Base-by-base conservation (phyloP, 2,888 invertebrate genomes). In the Habroteleia sp. region DNA sequence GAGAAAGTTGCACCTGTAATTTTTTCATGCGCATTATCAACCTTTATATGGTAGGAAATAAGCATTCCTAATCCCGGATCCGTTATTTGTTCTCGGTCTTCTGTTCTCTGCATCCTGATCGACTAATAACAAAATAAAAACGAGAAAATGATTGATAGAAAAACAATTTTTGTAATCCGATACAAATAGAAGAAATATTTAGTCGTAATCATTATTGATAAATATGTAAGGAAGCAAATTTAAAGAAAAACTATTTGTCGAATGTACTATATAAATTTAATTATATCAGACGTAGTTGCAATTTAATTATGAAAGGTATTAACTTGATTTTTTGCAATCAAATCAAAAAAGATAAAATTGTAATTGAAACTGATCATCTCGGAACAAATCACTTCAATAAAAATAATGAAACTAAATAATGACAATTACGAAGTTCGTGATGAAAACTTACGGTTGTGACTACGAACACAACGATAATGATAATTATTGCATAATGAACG, bases 401-500 rank as follows among this genome's bases (percentile, higher is more conserved):
- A 31, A 31, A 35, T 42, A 56, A 65, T 33, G 37, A 58, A 58
- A 63, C 50, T 48, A 35, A 54, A 54, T 52, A 58, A 44, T 31
- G 54, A 54, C 52, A 62, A 72, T 75, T 37, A 66, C 54, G 27
- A 10, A 10, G 25, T 17, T 33, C 37, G 42, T 17, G 44, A 77
- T 72, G 68, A 77, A 74, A 77, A 79, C 62, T 77, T 25, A 71
- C 74, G 60, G 60, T 77, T 78, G 35, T 72, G 78, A 74, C 72
- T 76, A 68, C 71, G 56, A 46, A 35, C 23, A 54, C 63, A 60
- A 74, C 56, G 82, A 83, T 82, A 81, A 83, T 83, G 83, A 82
- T 84, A 83, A 85, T 85, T 83, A 81, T 85, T 85, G 85, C 85
- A 83, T 84, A 84, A 85, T 83, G 77, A 78, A 66, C 73, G 54